phyloP scores from a whole-genome alignment of 2,888 invertebrate genomes.

The Pantelozetes paolii region DNA sequence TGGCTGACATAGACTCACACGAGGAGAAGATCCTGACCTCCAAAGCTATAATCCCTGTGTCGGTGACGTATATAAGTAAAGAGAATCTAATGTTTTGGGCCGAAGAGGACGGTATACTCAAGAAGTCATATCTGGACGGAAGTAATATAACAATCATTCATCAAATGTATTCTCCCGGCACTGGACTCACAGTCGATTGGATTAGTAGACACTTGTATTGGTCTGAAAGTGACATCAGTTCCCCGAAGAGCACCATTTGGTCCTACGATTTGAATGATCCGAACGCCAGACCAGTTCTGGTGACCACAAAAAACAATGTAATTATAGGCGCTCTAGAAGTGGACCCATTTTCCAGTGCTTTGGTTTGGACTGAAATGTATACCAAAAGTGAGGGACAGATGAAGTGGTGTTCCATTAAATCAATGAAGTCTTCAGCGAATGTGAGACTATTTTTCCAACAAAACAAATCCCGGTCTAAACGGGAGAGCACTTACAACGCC shows the following conservation, averaged over 20 bases:
- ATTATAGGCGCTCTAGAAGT: slow-evolving; percentile 67
- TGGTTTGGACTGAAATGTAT: slow-evolving; percentile 70
- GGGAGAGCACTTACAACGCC: slow-evolving; percentile 38
- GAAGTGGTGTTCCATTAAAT: slow-evolving; percentile 58
- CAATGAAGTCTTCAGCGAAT: slow-evolving; percentile 42
- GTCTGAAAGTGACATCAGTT: slow-evolving; percentile 62
- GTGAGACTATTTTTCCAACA: slow-evolving; percentile 44
- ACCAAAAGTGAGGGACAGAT: slow-evolving; percentile 61
- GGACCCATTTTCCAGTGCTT: slow-evolving; percentile 65
- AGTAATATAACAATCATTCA: slow-evolving; percentile 51
- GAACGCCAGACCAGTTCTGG: slow-evolving; percentile 47
- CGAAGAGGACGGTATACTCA: slow-evolving; percentile 68
- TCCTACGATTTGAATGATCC: slow-evolving; percentile 50
- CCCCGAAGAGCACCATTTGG: slow-evolving; percentile 54
- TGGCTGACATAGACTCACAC: slow-evolving; percentile 70
- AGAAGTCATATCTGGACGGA: slow-evolving; percentile 61
- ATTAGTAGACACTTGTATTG: slow-evolving; percentile 76
- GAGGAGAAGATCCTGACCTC: slow-evolving; percentile 46
- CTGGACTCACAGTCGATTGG: slow-evolving; percentile 79
- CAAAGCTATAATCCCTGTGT: slow-evolving; percentile 61
- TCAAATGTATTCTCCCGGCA: slow-evolving; percentile 56
- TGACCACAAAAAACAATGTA: slow-evolving; percentile 47
- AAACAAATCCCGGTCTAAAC: neutral
- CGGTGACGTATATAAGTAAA: slow-evolving; percentile 64
- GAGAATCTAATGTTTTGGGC: slow-evolving; percentile 77